Evolutionary conservation across 2,113 vertebrate genomes (phyloP).

Genomic region (Aspidoscelis tigris): DNA sequence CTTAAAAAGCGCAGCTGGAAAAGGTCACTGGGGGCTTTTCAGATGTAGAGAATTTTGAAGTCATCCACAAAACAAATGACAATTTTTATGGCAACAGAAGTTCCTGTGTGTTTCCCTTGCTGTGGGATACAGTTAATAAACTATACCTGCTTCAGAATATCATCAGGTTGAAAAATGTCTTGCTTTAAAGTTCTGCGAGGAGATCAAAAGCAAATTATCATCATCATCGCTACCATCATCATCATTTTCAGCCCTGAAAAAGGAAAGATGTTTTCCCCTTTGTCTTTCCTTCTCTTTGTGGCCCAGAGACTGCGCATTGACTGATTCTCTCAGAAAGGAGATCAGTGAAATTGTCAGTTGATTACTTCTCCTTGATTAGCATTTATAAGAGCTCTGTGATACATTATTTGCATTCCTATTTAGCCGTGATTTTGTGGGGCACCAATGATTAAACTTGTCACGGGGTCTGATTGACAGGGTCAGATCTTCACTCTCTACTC

Average conservation of each 20-base stretch:
- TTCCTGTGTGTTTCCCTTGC: conserved; percentile 71
- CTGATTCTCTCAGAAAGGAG: conserved; percentile 90
- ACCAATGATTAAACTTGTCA: conserved; percentile 99
- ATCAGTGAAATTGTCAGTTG: conserved; percentile 97
- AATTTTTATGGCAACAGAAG: conserved; percentile 82
- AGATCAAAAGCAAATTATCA: conserved; percentile 77
- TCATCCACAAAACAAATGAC: conserved; percentile 82
- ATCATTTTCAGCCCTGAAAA: conserved; percentile 70
- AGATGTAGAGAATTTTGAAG: conserved; percentile 81
- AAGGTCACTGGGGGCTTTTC: conserved; percentile 77
- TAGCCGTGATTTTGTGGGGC: conserved; percentile 98
- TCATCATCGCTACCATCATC: conserved; percentile 63
- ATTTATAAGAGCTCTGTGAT: conserved; percentile 98
- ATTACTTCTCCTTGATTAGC: conserved; percentile 99
- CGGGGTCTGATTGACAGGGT: conserved; percentile 97
- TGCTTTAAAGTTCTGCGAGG: conserved; percentile 79
- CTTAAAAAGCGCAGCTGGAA: conserved; percentile 66
- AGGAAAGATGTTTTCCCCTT: conserved; percentile 75
- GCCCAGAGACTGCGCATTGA: conserved; percentile 83
- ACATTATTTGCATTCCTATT: conserved; percentile 99
- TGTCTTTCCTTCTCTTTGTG: conserved; percentile 81
- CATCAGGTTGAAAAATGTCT: conserved; percentile 70
- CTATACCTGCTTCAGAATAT: conserved; percentile 77
- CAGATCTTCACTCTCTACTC: conserved; percentile 97
- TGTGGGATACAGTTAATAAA: conserved; percentile 73